Conservation (phyloP, 2,113 vertebrate species). For the Scortum barcoo region DNA sequence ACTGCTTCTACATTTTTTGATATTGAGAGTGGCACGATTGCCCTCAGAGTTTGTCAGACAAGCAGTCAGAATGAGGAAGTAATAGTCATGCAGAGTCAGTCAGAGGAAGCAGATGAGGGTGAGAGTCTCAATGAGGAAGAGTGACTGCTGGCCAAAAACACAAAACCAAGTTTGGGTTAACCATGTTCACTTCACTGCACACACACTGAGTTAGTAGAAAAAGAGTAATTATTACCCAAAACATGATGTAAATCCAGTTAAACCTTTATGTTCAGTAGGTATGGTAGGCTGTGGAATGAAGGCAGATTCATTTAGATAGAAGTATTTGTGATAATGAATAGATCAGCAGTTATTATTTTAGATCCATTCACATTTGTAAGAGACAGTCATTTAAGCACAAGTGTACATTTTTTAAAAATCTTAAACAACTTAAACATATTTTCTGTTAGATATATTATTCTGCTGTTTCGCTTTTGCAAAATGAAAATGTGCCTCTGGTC, state of each 20-base stretch:
- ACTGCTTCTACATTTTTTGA: neutral
- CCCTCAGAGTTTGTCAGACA: neutral
- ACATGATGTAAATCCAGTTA: neutral
- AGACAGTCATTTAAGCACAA: neutral
- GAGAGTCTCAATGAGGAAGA: conserved; percentile 22
- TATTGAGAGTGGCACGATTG: neutral
- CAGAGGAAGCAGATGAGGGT: conserved; percentile 23
- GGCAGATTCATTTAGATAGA: neutral
- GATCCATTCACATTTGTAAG: neutral
- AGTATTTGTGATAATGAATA: neutral
- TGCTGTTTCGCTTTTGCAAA: neutral
- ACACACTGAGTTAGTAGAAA: neutral
- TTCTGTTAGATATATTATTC: neutral
- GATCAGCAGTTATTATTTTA: neutral
- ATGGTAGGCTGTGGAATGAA: neutral
- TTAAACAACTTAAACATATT: neutral
- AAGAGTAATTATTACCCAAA: neutral
- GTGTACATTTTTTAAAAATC: neutral
- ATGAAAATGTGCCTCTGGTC: conserved; percentile 34
- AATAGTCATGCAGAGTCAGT: conserved; percentile 5
- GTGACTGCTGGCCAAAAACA: neutral
- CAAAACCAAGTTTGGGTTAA: neutral
- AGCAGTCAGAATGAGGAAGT: conserved; percentile 27
- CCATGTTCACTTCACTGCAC: neutral
- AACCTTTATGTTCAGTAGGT: neutral